Evolutionary conservation across 2,888 invertebrate genomes (phyloP).

Genomic region (Leptopilina syphax): DNA sequence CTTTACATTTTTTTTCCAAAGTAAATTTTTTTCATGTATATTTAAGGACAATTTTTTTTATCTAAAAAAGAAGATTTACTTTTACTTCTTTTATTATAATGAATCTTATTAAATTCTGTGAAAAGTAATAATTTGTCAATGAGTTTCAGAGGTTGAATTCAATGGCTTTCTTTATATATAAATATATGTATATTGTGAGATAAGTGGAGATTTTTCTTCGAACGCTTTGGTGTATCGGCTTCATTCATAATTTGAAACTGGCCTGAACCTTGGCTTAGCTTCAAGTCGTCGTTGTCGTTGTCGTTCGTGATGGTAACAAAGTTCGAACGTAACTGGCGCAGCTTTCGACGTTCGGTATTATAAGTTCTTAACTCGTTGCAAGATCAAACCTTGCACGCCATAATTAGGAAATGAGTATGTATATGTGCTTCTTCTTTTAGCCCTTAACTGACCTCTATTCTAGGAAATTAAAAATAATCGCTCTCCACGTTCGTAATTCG

Average conservation of each 20-base stretch:
- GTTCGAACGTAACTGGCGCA: slow-evolving; percentile 27
- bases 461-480: not conserved
- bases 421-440: slow-evolving; percentile 4
- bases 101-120: too few relatives aligned
- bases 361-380: slow-evolving; percentile 26
- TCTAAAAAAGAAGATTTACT: too few relatives aligned
- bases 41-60: too few relatives aligned
- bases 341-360: slow-evolving; percentile 36
- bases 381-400: slow-evolving; percentile 33
- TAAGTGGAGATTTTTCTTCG: not conserved
- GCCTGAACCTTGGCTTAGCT: slow-evolving; percentile 38
- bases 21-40: too few relatives aligned
- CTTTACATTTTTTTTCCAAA: too few relatives aligned
- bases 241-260: slow-evolving; percentile 39
- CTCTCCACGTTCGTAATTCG: too few relatives aligned
- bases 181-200: not conserved
- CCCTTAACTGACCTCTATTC: slow-evolving; percentile 11
- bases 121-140: too few relatives aligned
- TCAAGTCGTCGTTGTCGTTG: slow-evolving; percentile 22
- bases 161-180: not conserved
- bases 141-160: not conserved
- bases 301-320: slow-evolving; percentile 29
- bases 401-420: slow-evolving; percentile 34
- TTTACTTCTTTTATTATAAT: too few relatives aligned
- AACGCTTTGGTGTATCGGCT: not conserved